These are phyloP conservation scores for Tenthredo notha DNA, from an alignment of 2,888 invertebrate genomes.

Conservation along the genomic window DNA sequence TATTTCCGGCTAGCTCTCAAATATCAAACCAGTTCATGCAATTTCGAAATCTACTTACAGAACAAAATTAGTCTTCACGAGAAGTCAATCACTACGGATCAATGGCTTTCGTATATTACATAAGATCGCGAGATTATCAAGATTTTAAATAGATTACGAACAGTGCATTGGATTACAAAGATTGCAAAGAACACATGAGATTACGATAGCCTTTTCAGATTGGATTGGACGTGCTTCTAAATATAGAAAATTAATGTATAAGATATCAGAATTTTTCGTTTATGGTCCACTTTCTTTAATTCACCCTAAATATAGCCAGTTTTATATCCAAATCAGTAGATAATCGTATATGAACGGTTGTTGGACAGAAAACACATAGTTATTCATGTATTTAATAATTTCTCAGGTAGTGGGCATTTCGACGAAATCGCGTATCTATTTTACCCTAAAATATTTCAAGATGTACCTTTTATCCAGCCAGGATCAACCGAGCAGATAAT, in stretches of 20 bases:
- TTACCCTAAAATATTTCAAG: conserved; percentile 65
- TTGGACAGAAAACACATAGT: neutral
- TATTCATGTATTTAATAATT: neutral
- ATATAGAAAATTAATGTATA: neutral
- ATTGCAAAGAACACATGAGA: neutral
- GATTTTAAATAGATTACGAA: neutral
- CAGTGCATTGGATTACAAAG: neutral
- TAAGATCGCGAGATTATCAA: neutral
- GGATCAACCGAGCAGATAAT: conserved; percentile 74
- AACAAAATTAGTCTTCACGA: neutral
- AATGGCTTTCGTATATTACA: no score
- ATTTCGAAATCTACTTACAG: neutral
- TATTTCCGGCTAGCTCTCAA: neutral
- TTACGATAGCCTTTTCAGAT: neutral
- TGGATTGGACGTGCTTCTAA: neutral
- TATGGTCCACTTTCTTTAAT: no score
- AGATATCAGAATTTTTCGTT: neutral
- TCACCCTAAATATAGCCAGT: neutral
- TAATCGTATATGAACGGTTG: neutral
- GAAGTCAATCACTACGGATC: no score
- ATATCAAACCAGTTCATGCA: neutral
- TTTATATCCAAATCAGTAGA: neutral
- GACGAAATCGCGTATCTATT: conserved; percentile 83
- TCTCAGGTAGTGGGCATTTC: conserved; percentile 81
- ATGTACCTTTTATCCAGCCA: conserved; percentile 62